Percentiles rank a stretch among this genome's conserved stretches.
Conservation (phyloP, 2,113 vertebrate genomes). For the Machaerirhynchus nigripectus region DNA sequence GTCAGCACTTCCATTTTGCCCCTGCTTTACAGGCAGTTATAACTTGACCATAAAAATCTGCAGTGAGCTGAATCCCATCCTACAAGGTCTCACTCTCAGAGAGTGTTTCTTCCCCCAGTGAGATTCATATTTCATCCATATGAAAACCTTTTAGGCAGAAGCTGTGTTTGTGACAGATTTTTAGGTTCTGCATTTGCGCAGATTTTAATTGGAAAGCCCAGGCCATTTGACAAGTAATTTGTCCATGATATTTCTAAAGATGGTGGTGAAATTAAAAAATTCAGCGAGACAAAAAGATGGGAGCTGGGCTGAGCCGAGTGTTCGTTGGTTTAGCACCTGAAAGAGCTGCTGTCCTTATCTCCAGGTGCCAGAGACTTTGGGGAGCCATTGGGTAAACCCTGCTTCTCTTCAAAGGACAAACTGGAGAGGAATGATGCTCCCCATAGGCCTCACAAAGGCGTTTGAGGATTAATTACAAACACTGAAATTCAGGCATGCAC, state of each 20-base stretch:
- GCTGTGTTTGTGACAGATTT: background rate
- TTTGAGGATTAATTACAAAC: background rate
- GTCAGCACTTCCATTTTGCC: slow-evolving; percentile 72
- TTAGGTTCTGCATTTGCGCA: background rate
- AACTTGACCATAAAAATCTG: slow-evolving; percentile 69
- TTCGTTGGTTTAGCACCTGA: background rate
- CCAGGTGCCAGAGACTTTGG: background rate
- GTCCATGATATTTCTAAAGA: background rate
- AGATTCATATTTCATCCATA: background rate
- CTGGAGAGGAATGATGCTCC: background rate
- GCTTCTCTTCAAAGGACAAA: background rate
- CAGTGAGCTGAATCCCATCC: slow-evolving; percentile 40
- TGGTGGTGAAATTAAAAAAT: background rate
- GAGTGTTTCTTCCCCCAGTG: background rate
- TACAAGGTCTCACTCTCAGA: slow-evolving; percentile 54
- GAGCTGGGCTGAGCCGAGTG: background rate
- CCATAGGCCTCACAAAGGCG: background rate
- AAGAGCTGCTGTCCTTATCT: background rate
- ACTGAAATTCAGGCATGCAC: background rate
- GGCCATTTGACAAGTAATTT: background rate
- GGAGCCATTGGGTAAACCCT: background rate
- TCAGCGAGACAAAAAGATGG: background rate
- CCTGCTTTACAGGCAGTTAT: slow-evolving; percentile 66
- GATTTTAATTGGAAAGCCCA: background rate
- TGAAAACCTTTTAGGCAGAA: background rate